These are phyloP conservation scores for Pipistrellus pygmaeus DNA, from an alignment of 2,797 vertebrate species.

Conservation along the genomic window DNA sequence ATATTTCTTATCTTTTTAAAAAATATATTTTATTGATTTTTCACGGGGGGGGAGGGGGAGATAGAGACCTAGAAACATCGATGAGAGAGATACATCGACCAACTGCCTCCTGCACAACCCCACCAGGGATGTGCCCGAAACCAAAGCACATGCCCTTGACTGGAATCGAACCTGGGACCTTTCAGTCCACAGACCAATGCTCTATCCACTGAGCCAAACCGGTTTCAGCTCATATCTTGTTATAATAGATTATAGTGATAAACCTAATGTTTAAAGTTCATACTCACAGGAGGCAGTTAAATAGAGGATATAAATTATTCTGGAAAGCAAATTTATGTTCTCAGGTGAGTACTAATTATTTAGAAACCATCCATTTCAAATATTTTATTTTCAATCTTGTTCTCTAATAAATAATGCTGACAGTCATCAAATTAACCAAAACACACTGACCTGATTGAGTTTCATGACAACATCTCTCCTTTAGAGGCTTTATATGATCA, in stretches of 20 bases:
- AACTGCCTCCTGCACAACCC: no score
- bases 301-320: not conserved
- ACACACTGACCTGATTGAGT: not conserved
- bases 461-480: not conserved
- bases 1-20: not conserved
- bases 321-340: not conserved
- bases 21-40: no score
- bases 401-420: not conserved
- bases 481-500: not conserved
- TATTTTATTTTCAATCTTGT: not conserved
- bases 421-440: not conserved
- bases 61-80: no score
- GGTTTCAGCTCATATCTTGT: not conserved
- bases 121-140: no score
- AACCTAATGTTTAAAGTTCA: not conserved
- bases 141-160: no score
- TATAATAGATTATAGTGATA: not conserved
- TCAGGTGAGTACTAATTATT: not conserved
- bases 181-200: no score
- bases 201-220: no score
- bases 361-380: not conserved
- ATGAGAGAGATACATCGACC: no score
- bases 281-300: not conserved
- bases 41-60: no score
- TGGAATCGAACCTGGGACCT: no score